Conservation (phyloP, 23 tunicate species). For the Halocynthia aurantium region DNA sequence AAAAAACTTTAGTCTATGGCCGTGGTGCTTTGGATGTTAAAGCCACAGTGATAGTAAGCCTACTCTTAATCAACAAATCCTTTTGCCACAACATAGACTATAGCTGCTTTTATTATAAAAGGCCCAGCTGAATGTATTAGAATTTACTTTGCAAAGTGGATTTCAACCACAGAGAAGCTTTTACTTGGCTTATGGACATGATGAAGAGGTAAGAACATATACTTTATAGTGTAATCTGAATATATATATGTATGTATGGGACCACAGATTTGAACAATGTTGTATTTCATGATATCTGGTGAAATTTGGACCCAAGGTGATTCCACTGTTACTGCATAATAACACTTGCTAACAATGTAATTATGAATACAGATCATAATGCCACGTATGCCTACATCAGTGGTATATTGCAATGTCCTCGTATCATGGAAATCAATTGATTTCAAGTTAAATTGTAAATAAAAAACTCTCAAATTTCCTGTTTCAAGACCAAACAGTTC, state of each 20-base stretch:
- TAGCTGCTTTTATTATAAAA: neutral
- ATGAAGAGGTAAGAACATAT: slow-evolving; percentile 62
- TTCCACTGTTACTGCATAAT: no score
- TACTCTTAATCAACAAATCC: neutral
- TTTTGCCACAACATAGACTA: neutral
- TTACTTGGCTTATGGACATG: slow-evolving; percentile 73
- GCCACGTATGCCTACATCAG: no score
- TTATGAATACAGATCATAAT: no score
- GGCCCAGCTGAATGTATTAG: slow-evolving; percentile 55
- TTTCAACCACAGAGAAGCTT: slow-evolving; percentile 63
- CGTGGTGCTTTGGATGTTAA: slow-evolving; percentile 82
- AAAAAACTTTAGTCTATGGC: slow-evolving; percentile 48
- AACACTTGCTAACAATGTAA: no score
- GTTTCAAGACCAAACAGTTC: no score
- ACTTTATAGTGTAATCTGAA: neutral
- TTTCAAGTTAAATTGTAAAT: no score
- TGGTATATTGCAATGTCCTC: no score
- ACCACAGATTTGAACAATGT: no score
- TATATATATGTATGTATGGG: neutral
- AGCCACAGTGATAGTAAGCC: slow-evolving; percentile 48
- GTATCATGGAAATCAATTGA: no score
- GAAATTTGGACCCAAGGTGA: no score
- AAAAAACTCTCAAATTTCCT: no score
- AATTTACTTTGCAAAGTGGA: slow-evolving; percentile 24
- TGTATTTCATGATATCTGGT: no score